Evolutionary conservation across 2,797 vertebrate species (phyloP).

Genomic region (Chrysocyon brachyurus): DNA sequence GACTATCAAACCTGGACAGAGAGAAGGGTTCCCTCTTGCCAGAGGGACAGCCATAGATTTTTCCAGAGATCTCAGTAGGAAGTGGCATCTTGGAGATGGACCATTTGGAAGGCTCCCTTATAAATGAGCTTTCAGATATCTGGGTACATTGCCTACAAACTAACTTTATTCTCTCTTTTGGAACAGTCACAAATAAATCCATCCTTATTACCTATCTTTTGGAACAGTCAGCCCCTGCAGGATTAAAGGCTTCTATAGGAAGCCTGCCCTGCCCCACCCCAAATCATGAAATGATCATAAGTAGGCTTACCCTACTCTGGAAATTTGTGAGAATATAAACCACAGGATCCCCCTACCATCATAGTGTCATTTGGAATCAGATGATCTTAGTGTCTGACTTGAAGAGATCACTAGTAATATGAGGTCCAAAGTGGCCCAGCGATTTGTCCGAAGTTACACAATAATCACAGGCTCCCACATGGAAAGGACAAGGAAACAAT

Average conservation of each 20-base stretch:
- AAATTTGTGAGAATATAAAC: neutral
- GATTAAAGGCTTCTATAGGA: neutral
- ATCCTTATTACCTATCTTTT: neutral
- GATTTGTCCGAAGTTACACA: neutral
- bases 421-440: neutral
- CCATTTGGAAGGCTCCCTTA: neutral
- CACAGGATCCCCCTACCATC: neutral
- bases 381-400: neutral
- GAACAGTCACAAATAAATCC: neutral
- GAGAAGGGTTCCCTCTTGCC: no score
- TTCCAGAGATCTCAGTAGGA: neutral
- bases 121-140: neutral
- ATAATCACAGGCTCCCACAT: neutral
- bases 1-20: neutral
- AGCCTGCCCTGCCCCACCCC: neutral
- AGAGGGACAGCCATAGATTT: neutral
- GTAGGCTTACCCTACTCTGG: no score
- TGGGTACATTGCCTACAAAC: neutral
- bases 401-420: neutral
- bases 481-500: neutral
- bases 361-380: neutral
- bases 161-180: neutral
- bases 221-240: neutral
- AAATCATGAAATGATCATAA: neutral
- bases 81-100: neutral